These are phyloP conservation scores for Schrankia costaestrigalis DNA, from an alignment of 2,888 invertebrate species.

Conservation along the genomic window DNA sequence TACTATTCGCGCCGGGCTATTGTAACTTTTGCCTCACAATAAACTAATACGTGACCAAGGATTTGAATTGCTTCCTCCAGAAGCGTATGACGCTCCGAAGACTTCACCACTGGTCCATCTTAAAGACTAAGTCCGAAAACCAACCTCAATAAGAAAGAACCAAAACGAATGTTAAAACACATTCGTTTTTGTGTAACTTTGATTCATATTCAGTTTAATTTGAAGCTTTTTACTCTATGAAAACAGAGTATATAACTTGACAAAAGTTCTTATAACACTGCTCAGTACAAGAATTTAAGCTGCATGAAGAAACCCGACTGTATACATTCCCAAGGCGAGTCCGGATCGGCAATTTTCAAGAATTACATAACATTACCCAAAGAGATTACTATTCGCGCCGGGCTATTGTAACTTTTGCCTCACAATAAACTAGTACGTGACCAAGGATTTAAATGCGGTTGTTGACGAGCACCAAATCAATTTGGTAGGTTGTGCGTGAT, in stretches of 20 bases:
- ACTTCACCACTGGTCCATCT: no score
- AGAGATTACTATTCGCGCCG: slow-evolving; percentile 52
- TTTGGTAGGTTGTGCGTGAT: slow-evolving; percentile 58
- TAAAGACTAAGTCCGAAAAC: no score
- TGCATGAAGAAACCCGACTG: slow-evolving; percentile 11
- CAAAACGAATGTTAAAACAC: no score
- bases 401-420: slow-evolving; percentile 67
- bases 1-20: slow-evolving; percentile 50
- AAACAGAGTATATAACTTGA: no score
- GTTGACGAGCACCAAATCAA: slow-evolving; percentile 65
- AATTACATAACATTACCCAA: slow-evolving; percentile 56
- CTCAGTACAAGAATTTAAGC: slow-evolving; percentile 2
- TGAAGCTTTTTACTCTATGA: no score
- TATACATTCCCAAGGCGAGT: slow-evolving; percentile 7
- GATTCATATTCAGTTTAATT: no score
- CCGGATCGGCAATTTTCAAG: slow-evolving; percentile 44
- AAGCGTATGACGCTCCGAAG: no score
- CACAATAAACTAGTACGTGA: slow-evolving; percentile 72
- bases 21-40: slow-evolving; percentile 73
- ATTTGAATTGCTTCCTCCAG: no score
- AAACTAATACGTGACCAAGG: slow-evolving; percentile 65
- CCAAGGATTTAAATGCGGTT: slow-evolving; percentile 60
- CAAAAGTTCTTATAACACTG: background rate
- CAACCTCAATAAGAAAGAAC: no score
- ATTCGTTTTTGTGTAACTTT: no score